phyloP scores from a whole-genome alignment of 2,888 invertebrate genomes.

The Stenurella melanura region DNA sequence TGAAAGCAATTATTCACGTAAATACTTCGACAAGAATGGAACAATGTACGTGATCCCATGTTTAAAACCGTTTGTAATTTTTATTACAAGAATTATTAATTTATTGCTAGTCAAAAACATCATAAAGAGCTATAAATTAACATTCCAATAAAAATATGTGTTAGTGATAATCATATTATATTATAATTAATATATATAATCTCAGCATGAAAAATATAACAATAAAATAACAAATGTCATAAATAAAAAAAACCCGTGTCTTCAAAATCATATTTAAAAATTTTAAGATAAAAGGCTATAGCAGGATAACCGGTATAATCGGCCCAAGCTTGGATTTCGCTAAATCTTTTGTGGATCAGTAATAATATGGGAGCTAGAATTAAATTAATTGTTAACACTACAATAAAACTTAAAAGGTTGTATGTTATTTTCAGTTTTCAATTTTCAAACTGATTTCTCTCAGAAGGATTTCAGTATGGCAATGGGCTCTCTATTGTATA shows the following conservation, averaged over 20 bases:
- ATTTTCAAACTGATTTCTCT: too few relatives aligned
- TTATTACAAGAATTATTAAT: slow-evolving; percentile 1
- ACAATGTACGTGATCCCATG: not conserved
- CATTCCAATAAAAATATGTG: not conserved
- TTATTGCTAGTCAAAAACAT: not conserved
- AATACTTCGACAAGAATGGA: not conserved
- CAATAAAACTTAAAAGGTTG: too few relatives aligned
- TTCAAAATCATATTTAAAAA: not conserved
- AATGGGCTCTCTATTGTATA: too few relatives aligned
- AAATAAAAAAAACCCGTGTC: not conserved
- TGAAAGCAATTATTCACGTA: not conserved
- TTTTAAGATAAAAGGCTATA: too few relatives aligned
- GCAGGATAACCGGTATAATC: too few relatives aligned
- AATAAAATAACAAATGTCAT: not conserved
- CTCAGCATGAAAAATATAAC: not conserved
- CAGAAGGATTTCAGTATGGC: too few relatives aligned
- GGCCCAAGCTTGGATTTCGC: too few relatives aligned
- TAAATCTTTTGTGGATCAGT: too few relatives aligned
- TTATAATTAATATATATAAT: not conserved
- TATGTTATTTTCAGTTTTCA: too few relatives aligned
- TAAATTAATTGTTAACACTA: too few relatives aligned
- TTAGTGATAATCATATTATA: not conserved
- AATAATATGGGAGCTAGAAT: too few relatives aligned
- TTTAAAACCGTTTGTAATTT: not conserved
- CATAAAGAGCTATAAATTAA: not conserved